Evolutionary conservation across 2,113 vertebrate species (phyloP).

Genomic region (Oryzias javanicus): DNA sequence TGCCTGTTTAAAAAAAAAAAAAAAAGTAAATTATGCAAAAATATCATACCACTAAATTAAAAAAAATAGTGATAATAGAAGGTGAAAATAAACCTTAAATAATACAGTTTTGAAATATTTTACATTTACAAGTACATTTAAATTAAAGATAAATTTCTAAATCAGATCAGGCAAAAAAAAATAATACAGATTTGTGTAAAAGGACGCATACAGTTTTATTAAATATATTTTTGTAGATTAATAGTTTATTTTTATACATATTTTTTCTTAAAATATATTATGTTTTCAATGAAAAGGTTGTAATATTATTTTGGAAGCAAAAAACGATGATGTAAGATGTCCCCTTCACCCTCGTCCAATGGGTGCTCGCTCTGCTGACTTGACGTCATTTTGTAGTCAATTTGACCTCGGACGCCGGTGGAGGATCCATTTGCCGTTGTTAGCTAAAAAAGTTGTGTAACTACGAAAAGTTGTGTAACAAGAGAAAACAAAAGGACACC

Average conservation of each 20-base stretch:
- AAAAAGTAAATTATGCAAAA: background rate
- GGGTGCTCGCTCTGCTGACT: background rate
- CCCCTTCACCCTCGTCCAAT: background rate
- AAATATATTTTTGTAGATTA: background rate
- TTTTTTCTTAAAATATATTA: too few species aligned
- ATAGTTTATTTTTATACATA: too few species aligned
- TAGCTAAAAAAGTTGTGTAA: constrained; percentile 45
- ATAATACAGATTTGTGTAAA: background rate
- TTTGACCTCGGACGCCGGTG: constrained; percentile 43
- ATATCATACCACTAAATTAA: background rate
- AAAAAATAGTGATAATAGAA: too few species aligned
- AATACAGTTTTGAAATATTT: background rate
- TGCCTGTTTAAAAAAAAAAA: constrained; percentile 24
- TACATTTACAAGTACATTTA: too few species aligned
- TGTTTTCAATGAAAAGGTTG: too few species aligned
- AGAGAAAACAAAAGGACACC: constrained; percentile 41
- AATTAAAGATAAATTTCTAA: too few species aligned
- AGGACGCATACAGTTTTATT: background rate
- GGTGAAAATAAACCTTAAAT: background rate
- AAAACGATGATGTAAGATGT: background rate
- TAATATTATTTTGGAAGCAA: too few species aligned
- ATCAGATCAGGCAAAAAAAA: background rate
- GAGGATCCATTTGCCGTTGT: constrained; percentile 53
- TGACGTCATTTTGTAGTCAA: constrained; percentile 64
- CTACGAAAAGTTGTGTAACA: constrained; percentile 55